Evolutionary conservation across 2,888 invertebrate genomes (phyloP), one percentile per base, ranked within the genome.

Genomic region (Esperia sulphurella): DNA sequence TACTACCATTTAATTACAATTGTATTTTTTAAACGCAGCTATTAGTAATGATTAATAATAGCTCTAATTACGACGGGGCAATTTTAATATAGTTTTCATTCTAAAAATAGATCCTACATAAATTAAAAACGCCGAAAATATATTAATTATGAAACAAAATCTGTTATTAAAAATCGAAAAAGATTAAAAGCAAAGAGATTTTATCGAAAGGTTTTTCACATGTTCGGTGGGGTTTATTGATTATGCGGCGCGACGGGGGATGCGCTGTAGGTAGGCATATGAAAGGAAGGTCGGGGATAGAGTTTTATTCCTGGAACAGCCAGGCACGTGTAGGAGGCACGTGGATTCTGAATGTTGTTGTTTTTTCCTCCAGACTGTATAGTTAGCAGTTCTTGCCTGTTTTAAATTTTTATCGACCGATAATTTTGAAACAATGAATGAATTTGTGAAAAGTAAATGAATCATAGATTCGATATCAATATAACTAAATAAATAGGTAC

Each of bases 231-330:
- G 68, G 61, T 60, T 68, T 83, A 83, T 83, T 74, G 83, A 83
- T 83, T 81, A 56, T 68, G 73, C 44, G 44, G 45, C 68, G 69
- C 68, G 61, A 60, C 63, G 61, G 61, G 65, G 63, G 76, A 73
- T 77, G 81, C 79, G 79, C 69, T 60, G 63, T 60, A 65, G 53
- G 45, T 48, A 31, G 10, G 10, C 35, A n/a, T 76, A 68, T 57
- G 79, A 67, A 79, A 83, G 83, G 68, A 79, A 83, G 83, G 83
- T 82, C 83, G 81, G 83, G 75, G 71, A 10, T 9, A 41, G 29
- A 12, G 41, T n/a, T 52, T 57, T 54, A 54, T 55, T 58, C 57
- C 63, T 50, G 58, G 52, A 50, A 50, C n/a, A 5, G 28, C 37
- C 13, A 7, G 9, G 30, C 45, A 45, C 45, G 30, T 45, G 45